Conservation (phyloP, 2,888 invertebrate genomes). For the Rhodophaea formosa region DNA sequence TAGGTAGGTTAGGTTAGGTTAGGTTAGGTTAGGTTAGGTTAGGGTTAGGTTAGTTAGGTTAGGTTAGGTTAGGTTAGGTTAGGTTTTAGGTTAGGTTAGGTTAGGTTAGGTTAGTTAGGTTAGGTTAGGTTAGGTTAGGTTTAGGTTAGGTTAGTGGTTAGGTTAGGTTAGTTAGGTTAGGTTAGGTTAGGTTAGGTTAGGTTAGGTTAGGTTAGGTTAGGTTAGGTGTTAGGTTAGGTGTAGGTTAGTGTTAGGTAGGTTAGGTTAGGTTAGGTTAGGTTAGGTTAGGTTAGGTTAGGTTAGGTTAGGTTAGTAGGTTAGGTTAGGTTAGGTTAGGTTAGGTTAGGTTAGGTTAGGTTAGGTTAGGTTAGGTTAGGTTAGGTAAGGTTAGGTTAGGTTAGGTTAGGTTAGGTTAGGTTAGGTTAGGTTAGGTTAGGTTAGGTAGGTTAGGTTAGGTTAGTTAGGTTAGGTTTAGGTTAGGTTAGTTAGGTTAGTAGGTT, state of each 20-base stretch:
- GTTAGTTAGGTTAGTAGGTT: conserved; percentile 24
- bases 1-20: conserved; percentile 5
- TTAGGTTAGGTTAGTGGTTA: too few relatives aligned
- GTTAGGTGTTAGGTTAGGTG: conserved; percentile 1
- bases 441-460: conserved; percentile 25
- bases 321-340: conserved; percentile 20
- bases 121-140: conserved; percentile 1
- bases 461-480: conserved; percentile 25
- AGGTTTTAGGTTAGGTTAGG: conserved; percentile 1
- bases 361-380: conserved; percentile 24
- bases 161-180: too few relatives aligned
- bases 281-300: conserved; percentile 1
- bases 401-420: conserved; percentile 22
- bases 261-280: conserved; percentile 7
- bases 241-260: too few relatives aligned
- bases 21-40: conserved; percentile 1
- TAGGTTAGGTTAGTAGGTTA: too few relatives aligned
- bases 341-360: conserved; percentile 23
- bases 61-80: conserved; percentile 7
- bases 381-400: conserved; percentile 24
- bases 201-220: conserved; percentile 1
- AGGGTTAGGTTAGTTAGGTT: too few relatives aligned
- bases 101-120: conserved; percentile 8
- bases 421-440: conserved; percentile 26
- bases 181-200: conserved; percentile 7